Base-by-base conservation (phyloP, 1,140 invertebrate species). In the Lysiphlebus fabarum region DNA sequence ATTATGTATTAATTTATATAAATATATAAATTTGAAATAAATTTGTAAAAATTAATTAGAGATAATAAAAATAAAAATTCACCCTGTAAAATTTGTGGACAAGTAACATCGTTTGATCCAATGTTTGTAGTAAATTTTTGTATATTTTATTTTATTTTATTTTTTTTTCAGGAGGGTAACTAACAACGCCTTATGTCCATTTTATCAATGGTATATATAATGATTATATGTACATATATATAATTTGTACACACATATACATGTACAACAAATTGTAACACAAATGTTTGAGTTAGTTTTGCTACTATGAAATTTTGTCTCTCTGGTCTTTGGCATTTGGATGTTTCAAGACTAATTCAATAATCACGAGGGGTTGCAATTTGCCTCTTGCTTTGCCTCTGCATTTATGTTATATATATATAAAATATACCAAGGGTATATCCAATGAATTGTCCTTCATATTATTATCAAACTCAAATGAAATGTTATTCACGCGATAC, bases 341-440 rank as follows among this genome's bases (percentile, higher is more conserved):
- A 43, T 59, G 51, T 54, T 59, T 40, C 50, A 50, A n/a, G 41
- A 54, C 34, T 59, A 59, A 59, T 36, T 54, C 58, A 59, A 59
- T 59, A 51, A 58, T 53, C n/a, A 7, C 34, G 10, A n/a, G 49
- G 36, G 36, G 38, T 34, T 53, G 50, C n/a, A 55, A 12, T 44
- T 36, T 53, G 37, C 11, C 34, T 26, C 38, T 51, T 51, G 42
- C 43, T 56, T 7, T 33, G 14, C 10, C 48, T 50, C 11, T 37
- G 12, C 45, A 26, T 5, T 12, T n/a, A 50, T n/a, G n/a, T n/a
- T n/a, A n/a, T n/a, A n/a, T n/a, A n/a, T n/a, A n/a, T n/a, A n/a
- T n/a, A n/a, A n/a, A n/a, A n/a, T 26, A 26, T 4, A 26, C 17
- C 17, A 26, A 26, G 17, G 17, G 17, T 26, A 26, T 26, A 26